phyloP scores from a whole-genome alignment of 2,797 vertebrate species.

The Urophycis tenuis region DNA sequence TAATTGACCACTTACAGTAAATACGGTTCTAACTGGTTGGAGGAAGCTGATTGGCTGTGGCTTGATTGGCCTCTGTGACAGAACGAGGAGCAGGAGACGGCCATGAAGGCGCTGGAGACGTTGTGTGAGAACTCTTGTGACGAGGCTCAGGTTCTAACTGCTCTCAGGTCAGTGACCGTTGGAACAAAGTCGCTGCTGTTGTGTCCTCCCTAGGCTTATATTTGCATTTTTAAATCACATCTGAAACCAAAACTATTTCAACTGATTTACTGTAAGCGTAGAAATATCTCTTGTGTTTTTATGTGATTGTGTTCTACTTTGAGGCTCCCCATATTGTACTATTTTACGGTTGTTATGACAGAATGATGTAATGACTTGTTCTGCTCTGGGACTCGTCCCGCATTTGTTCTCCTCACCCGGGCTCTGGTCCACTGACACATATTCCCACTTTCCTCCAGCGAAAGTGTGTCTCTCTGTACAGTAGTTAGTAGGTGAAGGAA shows the following conservation, averaged over 20 bases:
- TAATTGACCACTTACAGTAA: background rate
- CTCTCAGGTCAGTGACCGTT: constrained; percentile 75
- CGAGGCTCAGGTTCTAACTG: constrained; percentile 68
- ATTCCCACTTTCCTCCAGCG: constrained; percentile 43
- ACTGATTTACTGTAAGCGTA: background rate
- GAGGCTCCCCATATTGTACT: background rate
- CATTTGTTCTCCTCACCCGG: constrained; percentile 35
- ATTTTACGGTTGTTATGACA: background rate
- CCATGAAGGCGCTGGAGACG: constrained; percentile 78
- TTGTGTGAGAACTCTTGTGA: constrained; percentile 76
- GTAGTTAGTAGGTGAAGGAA: constrained; percentile 68
- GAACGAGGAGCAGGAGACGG: constrained; percentile 74
- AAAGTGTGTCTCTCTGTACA: constrained; percentile 57
- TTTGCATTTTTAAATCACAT: background rate
- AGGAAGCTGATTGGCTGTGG: constrained; percentile 22
- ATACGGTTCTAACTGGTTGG: background rate
- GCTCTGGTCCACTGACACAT: constrained; percentile 65
- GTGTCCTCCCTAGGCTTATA: background rate
- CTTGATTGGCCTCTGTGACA: constrained; percentile 40
- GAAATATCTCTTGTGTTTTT: background rate
- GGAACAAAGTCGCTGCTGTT: background rate
- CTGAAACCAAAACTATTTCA: background rate
- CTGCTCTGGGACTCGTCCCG: background rate
- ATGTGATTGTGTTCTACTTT: background rate
- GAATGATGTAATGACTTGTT: constrained; percentile 2